Evolutionary conservation across 2,888 invertebrate species (phyloP), one percentile per base, ranked within the genome.

Genomic region (Strigamia maritima): DNA sequence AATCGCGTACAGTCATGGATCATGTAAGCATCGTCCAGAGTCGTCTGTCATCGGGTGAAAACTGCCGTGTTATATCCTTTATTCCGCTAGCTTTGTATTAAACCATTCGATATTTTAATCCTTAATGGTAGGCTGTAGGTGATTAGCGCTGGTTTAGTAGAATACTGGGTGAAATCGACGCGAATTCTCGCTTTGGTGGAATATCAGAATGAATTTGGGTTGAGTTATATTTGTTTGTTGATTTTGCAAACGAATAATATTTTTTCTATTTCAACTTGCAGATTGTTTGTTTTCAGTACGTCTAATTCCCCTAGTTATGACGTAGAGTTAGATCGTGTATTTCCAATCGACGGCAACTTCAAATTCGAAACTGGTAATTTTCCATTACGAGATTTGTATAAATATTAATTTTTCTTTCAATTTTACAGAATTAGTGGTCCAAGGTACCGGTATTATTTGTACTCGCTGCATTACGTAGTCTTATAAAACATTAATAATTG

Each of bases 331-430:
- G 94, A 94, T 87, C 91, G 91, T 86, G 91, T 93, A 78, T 89
- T 94, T 83, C 93, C 94, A 31, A 90, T 95, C 79, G 92, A 94
- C 87, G 90, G 90, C 83, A 90, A 90, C 83, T 94, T 95, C 86
- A 90, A 91, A 85, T 92, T 93, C 87, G 90, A 91, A 85, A 90
- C 92, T 84, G 91, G 91, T 88, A 89, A 88, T 81, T 16, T 80
- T 35, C 1, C 10, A 35, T 2, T 35, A 0, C 35, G 35, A n/a
- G n/a, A n/a, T n/a, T n/a, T 35, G 0, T 35, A 35, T 35, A n/a
- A 31, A 31, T 31, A 26, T 31, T 31, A 16, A 35, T 38, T 28
- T 28, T 28, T 6, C 14, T 75, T 31, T 19, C 28, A 7, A 19
- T 26, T 26, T 28, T 31, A 6, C 75, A 35, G 75, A 31, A 75